Evolutionary conservation across 2,113 vertebrate genomes (phyloP), one percentile per base, ranked within the genome.

Genomic region (Nothobranchius furzeri): DNA sequence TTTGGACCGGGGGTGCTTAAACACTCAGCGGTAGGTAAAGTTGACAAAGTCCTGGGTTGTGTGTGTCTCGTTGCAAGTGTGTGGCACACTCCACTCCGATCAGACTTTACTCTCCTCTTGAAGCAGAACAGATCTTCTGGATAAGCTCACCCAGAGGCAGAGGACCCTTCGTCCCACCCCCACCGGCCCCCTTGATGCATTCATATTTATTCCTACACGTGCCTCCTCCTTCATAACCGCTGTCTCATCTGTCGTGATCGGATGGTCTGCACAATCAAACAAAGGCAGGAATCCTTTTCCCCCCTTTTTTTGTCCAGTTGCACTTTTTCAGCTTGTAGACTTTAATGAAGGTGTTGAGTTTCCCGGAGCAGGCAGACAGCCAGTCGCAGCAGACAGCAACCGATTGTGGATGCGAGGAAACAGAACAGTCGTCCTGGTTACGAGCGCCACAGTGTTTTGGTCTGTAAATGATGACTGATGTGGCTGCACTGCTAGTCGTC

Each of bases 121-220:
- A 90, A 87, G 82, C 81, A 85, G 83, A 90, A 83, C 84, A 86
- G 88, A 89, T 84, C 79, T 52, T 88, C 93, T 92, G 91, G 86
- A 90, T 87, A 91, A 87, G 77, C 85, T 93, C 91, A 91, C 60
- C 54, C 56, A 42, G 84, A 81, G 82, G 87, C 85, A 85, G 83
- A 86, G 73, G 71, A 65, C 64, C 62, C 75, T 74, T 78, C 17
- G 15, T 56, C 45, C 69, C 8, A 50, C 54, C 48, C 49, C 30
- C 55, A 49, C 47, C 20, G 20, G 20, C 20, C 20, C 20, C 61
- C 40, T 40, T 35, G 35, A 73, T 47, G 63, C 54, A 58, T 9
- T 47, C 67, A 63, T 71, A 77, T 84, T 79, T 85, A 81, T 83
- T 83, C 54, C 59, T 70, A 43, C 68, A 75, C 48, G 53, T 63